Evolutionary conservation across 2,113 vertebrate genomes (phyloP).

Genomic region (Synchiropus splendidus): DNA sequence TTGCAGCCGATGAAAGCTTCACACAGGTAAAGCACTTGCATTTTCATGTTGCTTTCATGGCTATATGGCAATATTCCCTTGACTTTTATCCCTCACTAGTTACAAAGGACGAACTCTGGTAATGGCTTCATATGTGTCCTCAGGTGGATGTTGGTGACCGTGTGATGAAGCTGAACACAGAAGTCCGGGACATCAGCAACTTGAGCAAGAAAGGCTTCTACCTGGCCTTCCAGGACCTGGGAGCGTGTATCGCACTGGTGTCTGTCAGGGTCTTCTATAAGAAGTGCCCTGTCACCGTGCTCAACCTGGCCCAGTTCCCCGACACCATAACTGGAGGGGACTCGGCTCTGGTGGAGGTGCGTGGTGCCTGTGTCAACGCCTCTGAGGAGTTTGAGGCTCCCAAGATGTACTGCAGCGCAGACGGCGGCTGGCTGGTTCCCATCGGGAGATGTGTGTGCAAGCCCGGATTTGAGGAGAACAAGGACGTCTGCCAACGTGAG

Average conservation of each 20-base stretch:
- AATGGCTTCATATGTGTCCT: background rate
- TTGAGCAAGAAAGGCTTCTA: conserved; percentile 77
- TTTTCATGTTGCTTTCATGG: background rate
- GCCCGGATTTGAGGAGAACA: conserved; percentile 75
- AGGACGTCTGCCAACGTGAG: conserved; percentile 73
- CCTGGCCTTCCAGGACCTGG: conserved; percentile 77
- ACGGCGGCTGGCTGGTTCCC: conserved; percentile 78
- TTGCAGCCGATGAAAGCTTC: conserved; percentile 77
- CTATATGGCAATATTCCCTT: no score
- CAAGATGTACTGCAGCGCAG: conserved; percentile 78
- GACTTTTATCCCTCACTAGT: no score
- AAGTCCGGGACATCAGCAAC: conserved; percentile 74
- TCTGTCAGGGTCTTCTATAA: conserved; percentile 77
- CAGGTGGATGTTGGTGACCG: conserved; percentile 75
- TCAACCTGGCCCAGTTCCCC: conserved; percentile 72
- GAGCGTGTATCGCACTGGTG: conserved; percentile 75
- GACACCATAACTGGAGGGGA: conserved; percentile 76
- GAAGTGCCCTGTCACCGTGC: conserved; percentile 72
- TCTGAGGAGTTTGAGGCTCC: conserved; percentile 75
- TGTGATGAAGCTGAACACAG: conserved; percentile 78
- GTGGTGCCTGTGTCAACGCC: conserved; percentile 69
- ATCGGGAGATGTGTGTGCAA: conserved; percentile 76
- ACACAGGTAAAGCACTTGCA: conserved; percentile 57
- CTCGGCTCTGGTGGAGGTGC: conserved; percentile 75
- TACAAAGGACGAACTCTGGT: background rate